Evolutionary conservation across 2,113 vertebrate species (phyloP), one percentile per base, ranked within the genome.

Genomic region (Clarias batrachus): DNA sequence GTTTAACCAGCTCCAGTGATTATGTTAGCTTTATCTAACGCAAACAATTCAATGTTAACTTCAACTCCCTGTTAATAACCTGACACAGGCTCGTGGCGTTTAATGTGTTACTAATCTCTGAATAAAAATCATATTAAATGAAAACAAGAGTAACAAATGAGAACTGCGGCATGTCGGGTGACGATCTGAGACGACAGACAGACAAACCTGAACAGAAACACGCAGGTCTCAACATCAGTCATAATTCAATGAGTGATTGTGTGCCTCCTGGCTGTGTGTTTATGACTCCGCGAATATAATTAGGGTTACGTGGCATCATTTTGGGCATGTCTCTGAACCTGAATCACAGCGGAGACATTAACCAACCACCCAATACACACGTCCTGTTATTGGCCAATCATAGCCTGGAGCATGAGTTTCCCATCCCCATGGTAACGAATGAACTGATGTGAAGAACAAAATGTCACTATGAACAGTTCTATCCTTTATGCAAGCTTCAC

Each of bases 261-360:
- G 62, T 86, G 33, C 33, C 84, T 74, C 60, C 73, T 4, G 52
- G 87, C 73, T 16, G 62, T 68, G 83, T 57, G 62, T 86, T 86
- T 86, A 86, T 83, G 52, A 82, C 56, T 25, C 21, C 9, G 84
- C 1, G 37, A 41, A 81, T 81, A 62, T 62, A 37, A 62, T 81
- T 41, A 5, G 4, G 11, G 62, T 12, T 81, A 60, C 33, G 6
- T 41, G 17, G 57, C 25, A 33, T 81, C 33, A 73, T 60, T 82
- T 48, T 85, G 56, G 56, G 56, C 70, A 62, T 81, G 30, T 62
- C 23, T 82, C n/a, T 21, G 65, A 63, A 16, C 37, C 76, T 59
- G 8, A 79, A 86, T 37, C 14, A 41, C 54, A 88, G 71, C 33
- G 52, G 62, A 85, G 68, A 74, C 41, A 25, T 81, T 41, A 60